A percentile compares a stretch with the other conserved stretches of the same genome.
Conservation (phyloP, 2,888 invertebrate genomes). For the Thalpophila matura region DNA sequence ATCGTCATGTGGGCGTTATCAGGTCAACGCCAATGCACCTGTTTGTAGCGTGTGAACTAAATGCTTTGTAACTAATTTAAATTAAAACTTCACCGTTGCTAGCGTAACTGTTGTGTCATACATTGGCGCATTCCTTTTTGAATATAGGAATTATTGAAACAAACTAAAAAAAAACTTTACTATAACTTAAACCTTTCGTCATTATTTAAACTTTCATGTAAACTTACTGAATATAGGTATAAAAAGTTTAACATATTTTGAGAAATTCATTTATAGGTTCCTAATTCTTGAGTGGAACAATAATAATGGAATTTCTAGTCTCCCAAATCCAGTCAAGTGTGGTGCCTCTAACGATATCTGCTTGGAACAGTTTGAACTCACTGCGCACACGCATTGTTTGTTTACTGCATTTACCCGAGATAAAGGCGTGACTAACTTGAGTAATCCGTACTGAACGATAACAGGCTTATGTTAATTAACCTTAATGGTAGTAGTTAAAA, state of each 20-base stretch:
- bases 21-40: conserved; percentile 14
- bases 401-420: conserved; percentile 39
- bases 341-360: conserved; percentile 31
- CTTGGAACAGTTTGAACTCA: neutral
- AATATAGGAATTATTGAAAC: too few species aligned
- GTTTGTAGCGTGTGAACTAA: conserved; percentile 18
- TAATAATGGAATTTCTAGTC: conserved; percentile 21
- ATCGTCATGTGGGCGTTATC: conserved; percentile 32
- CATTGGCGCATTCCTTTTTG: too few species aligned
- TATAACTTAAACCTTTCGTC: too few species aligned
- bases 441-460: conserved; percentile 44
- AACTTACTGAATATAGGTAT: conserved; percentile 1
- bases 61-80: conserved; percentile 16
- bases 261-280: conserved; percentile 1
- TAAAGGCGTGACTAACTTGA: conserved; percentile 30
- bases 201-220: neutral
- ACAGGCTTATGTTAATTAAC: conserved; percentile 33
- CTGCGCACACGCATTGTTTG: conserved; percentile 26
- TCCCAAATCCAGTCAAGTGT: conserved; percentile 23
- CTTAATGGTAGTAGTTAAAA: conserved; percentile 21
- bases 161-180: neutral
- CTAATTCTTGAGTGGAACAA: neutral
- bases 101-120: neutral
- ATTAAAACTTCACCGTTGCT: conserved; percentile 11
- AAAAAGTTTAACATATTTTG: neutral